phyloP scores from a whole-genome alignment of 2,888 invertebrate species.

The Sceliomorpha sp. region DNA sequence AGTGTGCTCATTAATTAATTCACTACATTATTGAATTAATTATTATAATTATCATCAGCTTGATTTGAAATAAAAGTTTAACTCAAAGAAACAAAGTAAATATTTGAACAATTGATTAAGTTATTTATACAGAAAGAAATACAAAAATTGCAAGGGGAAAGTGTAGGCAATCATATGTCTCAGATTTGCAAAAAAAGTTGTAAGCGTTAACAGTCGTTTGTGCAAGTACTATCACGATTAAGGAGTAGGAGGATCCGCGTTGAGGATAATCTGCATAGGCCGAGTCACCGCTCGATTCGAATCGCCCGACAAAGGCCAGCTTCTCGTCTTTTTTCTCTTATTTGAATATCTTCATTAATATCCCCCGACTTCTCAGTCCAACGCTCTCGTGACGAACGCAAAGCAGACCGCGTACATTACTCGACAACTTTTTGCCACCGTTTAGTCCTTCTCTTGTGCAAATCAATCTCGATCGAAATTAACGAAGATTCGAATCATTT shows the following conservation, averaged over 20 bases:
- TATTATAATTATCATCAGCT: no score
- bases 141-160: no score
- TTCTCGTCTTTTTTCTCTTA: slow-evolving; percentile 79
- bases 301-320: slow-evolving; percentile 81
- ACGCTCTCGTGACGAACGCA: slow-evolving; percentile 39
- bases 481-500: slow-evolving; percentile 48
- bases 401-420: slow-evolving; percentile 70
- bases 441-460: slow-evolving; percentile 73
- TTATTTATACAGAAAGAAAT: no score
- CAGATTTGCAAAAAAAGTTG: slow-evolving; percentile 5
- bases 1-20: no score
- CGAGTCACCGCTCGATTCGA: slow-evolving; percentile 73
- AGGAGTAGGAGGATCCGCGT: slow-evolving; percentile 45
- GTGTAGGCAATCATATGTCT: no score
- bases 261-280: slow-evolving; percentile 71
- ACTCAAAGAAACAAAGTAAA: no score
- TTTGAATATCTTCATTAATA: slow-evolving; percentile 80
- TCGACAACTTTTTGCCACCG: slow-evolving; percentile 72
- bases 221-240: slow-evolving; percentile 43
- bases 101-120: no score
- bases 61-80: no score
- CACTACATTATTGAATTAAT: no score
- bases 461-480: slow-evolving; percentile 64
- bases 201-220: slow-evolving; percentile 33
- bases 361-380: slow-evolving; percentile 54